These are phyloP conservation scores for Oxyruncus cristatus DNA, from an alignment of 2,113 vertebrate species.

Conservation along the genomic window DNA sequence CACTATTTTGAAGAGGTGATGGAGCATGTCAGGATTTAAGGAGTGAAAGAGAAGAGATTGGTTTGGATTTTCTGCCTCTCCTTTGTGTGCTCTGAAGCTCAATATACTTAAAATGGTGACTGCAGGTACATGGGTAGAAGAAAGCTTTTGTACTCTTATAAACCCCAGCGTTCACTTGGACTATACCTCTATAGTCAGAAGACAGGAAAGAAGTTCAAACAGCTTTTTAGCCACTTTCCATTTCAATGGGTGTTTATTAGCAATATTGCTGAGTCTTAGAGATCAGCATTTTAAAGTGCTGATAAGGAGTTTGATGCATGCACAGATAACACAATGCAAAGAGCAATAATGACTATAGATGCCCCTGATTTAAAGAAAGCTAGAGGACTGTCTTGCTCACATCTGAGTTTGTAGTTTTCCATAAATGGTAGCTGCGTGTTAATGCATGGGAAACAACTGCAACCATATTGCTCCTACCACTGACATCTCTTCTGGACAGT, in stretches of 20 bases:
- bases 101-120: slow-evolving; percentile 70
- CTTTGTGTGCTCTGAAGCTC: slow-evolving; percentile 71
- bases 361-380: slow-evolving; percentile 8
- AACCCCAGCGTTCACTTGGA: slow-evolving; percentile 56
- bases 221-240: slow-evolving; percentile 65
- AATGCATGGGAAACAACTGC: not conserved
- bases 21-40: slow-evolving; percentile 86
- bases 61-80: slow-evolving; percentile 71
- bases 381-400: not conserved
- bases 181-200: slow-evolving; percentile 60
- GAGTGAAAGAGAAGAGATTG: slow-evolving; percentile 79
- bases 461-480: not conserved
- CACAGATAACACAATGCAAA: not conserved
- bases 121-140: slow-evolving; percentile 70
- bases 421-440: not conserved
- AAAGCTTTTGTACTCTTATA: slow-evolving; percentile 69
- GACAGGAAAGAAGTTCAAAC: slow-evolving; percentile 61
- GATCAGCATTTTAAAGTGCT: slow-evolving; percentile 35
- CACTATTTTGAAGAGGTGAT: slow-evolving; percentile 86
- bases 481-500: not conserved
- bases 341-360: not conserved
- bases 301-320: not conserved
- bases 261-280: slow-evolving; percentile 13
- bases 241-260: slow-evolving; percentile 66
- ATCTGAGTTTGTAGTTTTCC: slow-evolving; percentile 17